phyloP scores from a whole-genome alignment of 2,797 vertebrate genomes.

The Meriones psammophilus region DNA sequence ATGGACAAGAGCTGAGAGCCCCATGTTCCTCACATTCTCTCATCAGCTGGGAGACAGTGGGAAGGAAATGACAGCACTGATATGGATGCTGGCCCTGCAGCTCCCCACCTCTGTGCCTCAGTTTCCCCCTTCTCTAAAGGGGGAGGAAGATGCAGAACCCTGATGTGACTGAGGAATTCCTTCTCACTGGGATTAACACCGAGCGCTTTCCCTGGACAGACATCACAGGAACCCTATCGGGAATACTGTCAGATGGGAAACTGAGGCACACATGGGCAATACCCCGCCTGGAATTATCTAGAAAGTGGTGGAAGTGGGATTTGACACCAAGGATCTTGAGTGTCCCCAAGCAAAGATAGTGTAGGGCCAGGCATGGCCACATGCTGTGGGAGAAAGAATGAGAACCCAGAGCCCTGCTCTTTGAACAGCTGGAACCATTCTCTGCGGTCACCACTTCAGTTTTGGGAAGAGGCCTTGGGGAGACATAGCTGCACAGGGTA shows the following conservation, averaged over 20 bases:
- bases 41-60: not conserved
- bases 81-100: not conserved
- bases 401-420: not conserved
- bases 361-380: fast-evolving
- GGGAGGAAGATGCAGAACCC: not conserved
- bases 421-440: not conserved
- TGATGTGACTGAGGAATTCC: fast-evolving
- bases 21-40: too few relatives aligned
- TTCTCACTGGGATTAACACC: not conserved
- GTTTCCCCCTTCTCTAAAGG: not conserved
- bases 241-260: not conserved
- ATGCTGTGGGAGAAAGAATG: fast-evolving
- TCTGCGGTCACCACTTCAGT: not conserved
- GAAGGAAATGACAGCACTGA: not conserved
- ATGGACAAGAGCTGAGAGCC: not conserved
- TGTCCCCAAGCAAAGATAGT: not conserved
- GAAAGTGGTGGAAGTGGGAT: not conserved
- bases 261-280: not conserved
- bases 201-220: not conserved
- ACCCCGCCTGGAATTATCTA: not conserved
- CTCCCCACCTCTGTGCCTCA: not conserved
- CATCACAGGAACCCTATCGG: too few relatives aligned
- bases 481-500: not conserved
- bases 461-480: not conserved
- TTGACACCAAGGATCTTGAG: not conserved